These are phyloP conservation scores for Isichthys henryi DNA, from an alignment of 2,113 vertebrate genomes.

Conservation along the genomic window DNA sequence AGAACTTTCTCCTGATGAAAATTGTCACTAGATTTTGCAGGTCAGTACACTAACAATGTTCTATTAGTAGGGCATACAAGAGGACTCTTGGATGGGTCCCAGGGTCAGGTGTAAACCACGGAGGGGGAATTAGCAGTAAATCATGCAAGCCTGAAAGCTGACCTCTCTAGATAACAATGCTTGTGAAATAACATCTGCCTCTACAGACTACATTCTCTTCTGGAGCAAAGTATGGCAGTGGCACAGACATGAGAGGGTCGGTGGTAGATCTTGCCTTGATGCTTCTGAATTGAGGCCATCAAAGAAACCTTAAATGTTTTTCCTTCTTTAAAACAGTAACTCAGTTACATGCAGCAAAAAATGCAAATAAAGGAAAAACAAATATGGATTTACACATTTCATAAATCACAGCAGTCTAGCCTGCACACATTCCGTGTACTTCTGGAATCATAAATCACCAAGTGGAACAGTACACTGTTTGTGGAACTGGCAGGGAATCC, in stretches of 20 bases:
- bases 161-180: neutral
- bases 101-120: neutral
- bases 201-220: neutral
- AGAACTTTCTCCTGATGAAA: neutral
- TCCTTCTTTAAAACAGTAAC: neutral
- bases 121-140: neutral
- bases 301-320: neutral
- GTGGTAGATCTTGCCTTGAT: neutral
- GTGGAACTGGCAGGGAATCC: neutral
- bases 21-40: neutral
- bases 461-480: neutral
- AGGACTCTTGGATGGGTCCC: neutral
- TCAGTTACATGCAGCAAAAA: neutral
- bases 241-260: neutral
- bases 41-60: neutral
- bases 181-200: neutral
- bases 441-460: neutral
- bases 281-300: neutral
- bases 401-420: neutral
- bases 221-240: neutral
- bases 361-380: neutral
- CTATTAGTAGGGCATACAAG: neutral
- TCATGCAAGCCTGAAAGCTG: neutral
- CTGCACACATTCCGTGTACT: neutral
- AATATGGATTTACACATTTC: neutral